phyloP scores from a whole-genome alignment of 2,888 invertebrate genomes.

The Petrolisthes cinctipes region DNA sequence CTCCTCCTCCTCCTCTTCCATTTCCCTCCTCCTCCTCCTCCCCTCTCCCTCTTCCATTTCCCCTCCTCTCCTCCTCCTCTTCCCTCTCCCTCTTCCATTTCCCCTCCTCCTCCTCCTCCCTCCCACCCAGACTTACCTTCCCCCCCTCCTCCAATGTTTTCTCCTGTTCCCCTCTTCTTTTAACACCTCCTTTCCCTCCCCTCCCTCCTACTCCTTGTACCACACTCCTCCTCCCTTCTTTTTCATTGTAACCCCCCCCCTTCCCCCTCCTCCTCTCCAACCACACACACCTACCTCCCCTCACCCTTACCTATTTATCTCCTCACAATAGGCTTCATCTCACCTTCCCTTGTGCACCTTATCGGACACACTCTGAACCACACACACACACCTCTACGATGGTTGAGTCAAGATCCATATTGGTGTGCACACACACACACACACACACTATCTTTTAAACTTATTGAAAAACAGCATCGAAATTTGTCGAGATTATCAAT shows the following conservation, averaged over 20 bases:
- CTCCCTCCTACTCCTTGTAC: not conserved
- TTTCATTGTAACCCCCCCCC: not conserved
- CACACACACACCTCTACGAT: no score
- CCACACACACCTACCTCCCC: no score
- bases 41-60: not conserved
- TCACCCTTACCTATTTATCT: no score
- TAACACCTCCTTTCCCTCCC: not conserved
- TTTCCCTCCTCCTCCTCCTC: not conserved
- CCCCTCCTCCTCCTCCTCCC: not conserved
- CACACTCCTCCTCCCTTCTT: not conserved
- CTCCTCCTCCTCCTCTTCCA: not conserved
- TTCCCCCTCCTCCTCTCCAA: not conserved
- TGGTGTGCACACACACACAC: no score
- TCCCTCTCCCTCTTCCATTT: conserved; percentile 3
- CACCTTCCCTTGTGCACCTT: no score
- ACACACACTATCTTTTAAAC: no score
- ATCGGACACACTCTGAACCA: no score
- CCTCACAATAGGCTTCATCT: no score
- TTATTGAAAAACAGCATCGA: no score
- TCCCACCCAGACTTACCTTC: not conserved
- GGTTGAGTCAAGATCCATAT: no score
- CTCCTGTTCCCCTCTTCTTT: not conserved
- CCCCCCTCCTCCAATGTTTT: not conserved
- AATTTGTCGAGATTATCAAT: no score
- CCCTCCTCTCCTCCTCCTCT: not conserved